Conservation (phyloP, 2,113 vertebrate genomes). For the Crocuta crocuta region DNA sequence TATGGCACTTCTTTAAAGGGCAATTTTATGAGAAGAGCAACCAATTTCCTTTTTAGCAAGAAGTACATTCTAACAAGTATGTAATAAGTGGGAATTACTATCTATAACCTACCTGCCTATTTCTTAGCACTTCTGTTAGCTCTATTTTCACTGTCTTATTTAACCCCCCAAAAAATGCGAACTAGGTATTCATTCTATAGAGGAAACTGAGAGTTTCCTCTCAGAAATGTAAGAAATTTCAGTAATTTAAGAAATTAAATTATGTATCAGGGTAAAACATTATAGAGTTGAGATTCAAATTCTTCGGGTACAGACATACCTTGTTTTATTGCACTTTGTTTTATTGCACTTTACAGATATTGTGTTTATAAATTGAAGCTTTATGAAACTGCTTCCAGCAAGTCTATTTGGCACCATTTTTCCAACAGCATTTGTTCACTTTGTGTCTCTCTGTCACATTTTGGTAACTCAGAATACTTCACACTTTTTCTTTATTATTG, state of each 20-base stretch:
- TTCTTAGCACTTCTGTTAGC: conserved; percentile 8
- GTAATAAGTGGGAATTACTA: background rate
- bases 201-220: background rate
- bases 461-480: background rate
- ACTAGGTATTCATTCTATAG: background rate
- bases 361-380: background rate
- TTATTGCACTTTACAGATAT: background rate
- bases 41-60: conserved; percentile 16
- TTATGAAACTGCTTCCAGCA: background rate
- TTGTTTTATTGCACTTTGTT: background rate
- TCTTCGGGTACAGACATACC: background rate
- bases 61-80: background rate
- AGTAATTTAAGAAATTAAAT: background rate
- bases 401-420: background rate
- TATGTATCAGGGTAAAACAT: background rate
- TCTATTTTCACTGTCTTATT: background rate
- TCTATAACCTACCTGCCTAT: background rate
- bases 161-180: background rate
- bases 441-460: background rate
- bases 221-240: no score
- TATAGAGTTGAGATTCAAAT: background rate
- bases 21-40: background rate
- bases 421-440: background rate
- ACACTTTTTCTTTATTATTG: background rate
- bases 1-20: background rate